Conservation (phyloP, 2,888 invertebrate genomes). For the Cheilosia variabilis region DNA sequence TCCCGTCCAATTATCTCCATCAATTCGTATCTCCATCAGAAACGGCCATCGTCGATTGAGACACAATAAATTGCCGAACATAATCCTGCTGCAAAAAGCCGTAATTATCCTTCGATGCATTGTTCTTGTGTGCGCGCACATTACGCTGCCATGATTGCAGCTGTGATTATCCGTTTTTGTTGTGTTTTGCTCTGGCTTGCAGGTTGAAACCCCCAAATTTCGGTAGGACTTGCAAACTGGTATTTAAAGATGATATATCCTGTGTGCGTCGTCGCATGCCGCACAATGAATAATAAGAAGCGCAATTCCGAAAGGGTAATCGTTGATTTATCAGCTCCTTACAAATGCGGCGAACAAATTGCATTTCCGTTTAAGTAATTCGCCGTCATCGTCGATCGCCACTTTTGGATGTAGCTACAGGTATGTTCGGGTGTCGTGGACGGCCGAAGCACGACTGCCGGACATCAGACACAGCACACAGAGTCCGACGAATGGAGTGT, state of each 20-base stretch:
- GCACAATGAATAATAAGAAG: conserved; percentile 13
- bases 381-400: conserved; percentile 35
- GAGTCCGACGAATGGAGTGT: conserved; percentile 54
- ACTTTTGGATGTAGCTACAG: neutral
- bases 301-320: conserved; percentile 31
- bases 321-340: conserved; percentile 71
- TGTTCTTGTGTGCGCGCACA: conserved; percentile 42
- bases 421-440: conserved; percentile 20
- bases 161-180: conserved; percentile 58
- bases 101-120: conserved; percentile 55
- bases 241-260: conserved; percentile 65
- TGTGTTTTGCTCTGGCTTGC: conserved; percentile 3
- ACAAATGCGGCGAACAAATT: conserved; percentile 70
- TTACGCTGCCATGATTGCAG: conserved; percentile 38
- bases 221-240: conserved; percentile 60
- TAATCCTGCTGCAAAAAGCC: conserved; percentile 46
- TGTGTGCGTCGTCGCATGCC: conserved; percentile 33
- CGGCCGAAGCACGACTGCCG: neutral
- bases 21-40: conserved; percentile 29
- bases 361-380: conserved; percentile 73
- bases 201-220: conserved; percentile 42
- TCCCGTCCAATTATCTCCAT: conserved; percentile 43
- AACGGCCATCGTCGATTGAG: conserved; percentile 31
- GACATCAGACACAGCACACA: neutral
- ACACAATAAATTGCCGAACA: conserved; percentile 61